phyloP scores from a whole-genome alignment of 2,797 vertebrate genomes.

The Cygnus olor region DNA sequence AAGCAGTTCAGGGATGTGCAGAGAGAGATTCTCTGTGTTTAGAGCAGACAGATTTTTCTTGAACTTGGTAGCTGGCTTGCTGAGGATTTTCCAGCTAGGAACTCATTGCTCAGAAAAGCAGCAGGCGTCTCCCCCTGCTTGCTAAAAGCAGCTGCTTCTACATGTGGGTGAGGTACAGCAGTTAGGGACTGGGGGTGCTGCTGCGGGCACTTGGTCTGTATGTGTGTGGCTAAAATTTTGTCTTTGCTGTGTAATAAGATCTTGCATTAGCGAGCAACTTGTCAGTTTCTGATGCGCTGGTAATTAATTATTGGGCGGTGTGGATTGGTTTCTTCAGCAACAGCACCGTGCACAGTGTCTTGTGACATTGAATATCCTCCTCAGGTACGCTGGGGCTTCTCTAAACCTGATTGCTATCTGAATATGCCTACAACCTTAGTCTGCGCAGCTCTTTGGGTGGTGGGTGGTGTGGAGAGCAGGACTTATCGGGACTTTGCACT shows the following conservation, averaged over 20 bases:
- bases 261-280: not conserved
- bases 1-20: not conserved
- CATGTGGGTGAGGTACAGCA: no score
- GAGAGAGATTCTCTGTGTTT: not conserved
- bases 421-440: not conserved
- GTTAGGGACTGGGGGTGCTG: not conserved
- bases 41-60: not conserved
- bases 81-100: not conserved
- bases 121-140: not conserved
- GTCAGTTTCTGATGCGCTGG: not conserved
- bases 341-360: not conserved
- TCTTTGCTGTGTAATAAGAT: not conserved
- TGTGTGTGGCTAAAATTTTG: not conserved
- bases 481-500: not conserved
- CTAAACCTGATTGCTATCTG: not conserved
- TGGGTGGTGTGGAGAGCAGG: not conserved
- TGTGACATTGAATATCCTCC: accelerated
- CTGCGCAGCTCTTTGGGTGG: accelerated
- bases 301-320: not conserved
- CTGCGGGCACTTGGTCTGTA: not conserved
- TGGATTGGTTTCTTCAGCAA: not conserved
- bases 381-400: not conserved
- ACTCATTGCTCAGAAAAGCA: not conserved
- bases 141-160: not conserved
- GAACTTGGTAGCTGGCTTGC: not conserved